These are phyloP conservation scores for Sebastiscus albofasciatus DNA, from an alignment of 2,797 vertebrate species.

Conservation along the genomic window DNA sequence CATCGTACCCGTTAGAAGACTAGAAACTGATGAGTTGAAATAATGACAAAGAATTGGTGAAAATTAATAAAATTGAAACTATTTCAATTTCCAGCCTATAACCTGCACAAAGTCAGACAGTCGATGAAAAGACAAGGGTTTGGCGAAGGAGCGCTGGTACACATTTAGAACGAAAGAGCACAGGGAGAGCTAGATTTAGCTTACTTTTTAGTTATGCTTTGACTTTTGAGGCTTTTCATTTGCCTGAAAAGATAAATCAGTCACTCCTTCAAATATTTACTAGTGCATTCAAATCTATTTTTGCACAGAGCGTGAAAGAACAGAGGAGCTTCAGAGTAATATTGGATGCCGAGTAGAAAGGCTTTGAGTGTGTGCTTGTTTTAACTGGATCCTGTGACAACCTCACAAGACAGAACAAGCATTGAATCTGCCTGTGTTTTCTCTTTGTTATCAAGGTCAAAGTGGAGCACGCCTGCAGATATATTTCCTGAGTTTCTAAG, in stretches of 20 bases:
- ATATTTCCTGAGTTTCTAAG: constrained; percentile 9
- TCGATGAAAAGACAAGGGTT: background rate
- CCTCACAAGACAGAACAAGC: constrained; percentile 43
- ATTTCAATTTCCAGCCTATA: background rate
- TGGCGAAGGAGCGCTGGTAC: constrained; percentile 7
- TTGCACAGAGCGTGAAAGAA: constrained; percentile 34
- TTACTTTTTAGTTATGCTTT: constrained; percentile 17
- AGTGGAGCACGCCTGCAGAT: constrained; percentile 1
- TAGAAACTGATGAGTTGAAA: background rate
- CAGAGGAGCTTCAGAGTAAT: constrained; percentile 28
- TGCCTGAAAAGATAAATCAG: constrained; percentile 46
- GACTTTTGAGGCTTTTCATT: constrained; percentile 38
- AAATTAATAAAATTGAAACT: background rate
- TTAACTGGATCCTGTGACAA: constrained; percentile 34
- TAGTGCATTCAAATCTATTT: constrained; percentile 61
- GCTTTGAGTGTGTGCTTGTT: constrained; percentile 25
- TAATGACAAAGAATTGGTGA: background rate
- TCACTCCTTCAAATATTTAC: constrained; percentile 65
- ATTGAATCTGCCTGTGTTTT: background rate
- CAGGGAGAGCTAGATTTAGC: constrained; percentile 33
- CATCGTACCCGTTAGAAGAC: background rate
- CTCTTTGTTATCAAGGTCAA: constrained; percentile 10
- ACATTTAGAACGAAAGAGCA: constrained; percentile 41
- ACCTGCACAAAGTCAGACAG: background rate
- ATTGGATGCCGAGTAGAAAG: constrained; percentile 27